Percentiles rank a stretch among this genome's conserved stretches.
Conservation (phyloP, 2,797 vertebrate species). For the Gephyroberyx darwinii region DNA sequence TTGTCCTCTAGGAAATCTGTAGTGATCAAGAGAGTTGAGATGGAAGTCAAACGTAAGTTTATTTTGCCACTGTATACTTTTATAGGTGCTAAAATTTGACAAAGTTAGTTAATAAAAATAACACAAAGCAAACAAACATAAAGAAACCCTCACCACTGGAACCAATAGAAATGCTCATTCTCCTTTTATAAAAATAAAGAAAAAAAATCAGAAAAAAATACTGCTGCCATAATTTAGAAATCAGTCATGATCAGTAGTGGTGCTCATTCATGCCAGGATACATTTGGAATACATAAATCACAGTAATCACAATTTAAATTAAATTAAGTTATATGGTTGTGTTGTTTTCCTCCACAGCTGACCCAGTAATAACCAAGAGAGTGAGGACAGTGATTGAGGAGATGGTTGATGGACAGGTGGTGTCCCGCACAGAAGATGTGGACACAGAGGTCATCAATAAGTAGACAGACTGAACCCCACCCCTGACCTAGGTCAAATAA, state of each 20-base stretch:
- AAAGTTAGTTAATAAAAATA: too few relatives aligned
- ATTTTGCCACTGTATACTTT: neutral
- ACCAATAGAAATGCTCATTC: too few relatives aligned
- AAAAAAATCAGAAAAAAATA: too few relatives aligned
- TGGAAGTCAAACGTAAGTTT: constrained; percentile 69
- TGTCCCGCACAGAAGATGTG: constrained; percentile 77
- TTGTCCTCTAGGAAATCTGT: constrained; percentile 39
- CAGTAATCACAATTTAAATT: too few relatives aligned
- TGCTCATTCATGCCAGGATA: too few relatives aligned
- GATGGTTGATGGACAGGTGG: constrained; percentile 86
- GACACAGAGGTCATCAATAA: constrained; percentile 35
- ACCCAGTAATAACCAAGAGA: constrained; percentile 78
- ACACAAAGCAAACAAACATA: too few relatives aligned
- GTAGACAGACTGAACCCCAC: constrained; percentile 16
- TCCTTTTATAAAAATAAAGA: too few relatives aligned
- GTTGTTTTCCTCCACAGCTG: constrained; percentile 42
- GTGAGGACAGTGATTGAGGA: constrained; percentile 88
- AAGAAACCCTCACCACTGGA: too few relatives aligned
- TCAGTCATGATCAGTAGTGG: too few relatives aligned
- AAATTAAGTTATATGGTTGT: neutral
- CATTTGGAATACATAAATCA: too few relatives aligned
- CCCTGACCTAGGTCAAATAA: constrained; percentile 5
- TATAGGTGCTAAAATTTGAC: neutral
- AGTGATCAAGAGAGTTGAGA: constrained; percentile 27
- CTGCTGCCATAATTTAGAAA: too few relatives aligned